Evolutionary conservation across 1,140 invertebrate species (phyloP), one percentile per base, ranked within the genome.

Genomic region (Aphelenchoides fujianensis): DNA sequence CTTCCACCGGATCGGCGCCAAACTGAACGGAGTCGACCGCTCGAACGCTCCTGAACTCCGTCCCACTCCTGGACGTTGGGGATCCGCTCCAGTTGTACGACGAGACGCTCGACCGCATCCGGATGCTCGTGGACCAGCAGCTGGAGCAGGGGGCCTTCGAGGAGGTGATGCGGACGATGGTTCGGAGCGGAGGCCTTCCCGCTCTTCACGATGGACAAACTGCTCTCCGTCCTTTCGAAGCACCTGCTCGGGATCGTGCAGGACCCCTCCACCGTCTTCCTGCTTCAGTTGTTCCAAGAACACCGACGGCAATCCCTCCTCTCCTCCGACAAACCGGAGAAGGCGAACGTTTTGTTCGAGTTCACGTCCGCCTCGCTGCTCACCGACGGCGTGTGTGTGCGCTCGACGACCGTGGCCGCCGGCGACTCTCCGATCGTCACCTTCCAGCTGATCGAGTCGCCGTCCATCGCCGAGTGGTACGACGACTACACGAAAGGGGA

Each of bases 181-280:
- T 95, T 97, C 85, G 94, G 94, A 57, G 97, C 97, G 75, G 91
- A 97, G 84, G 95, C 95, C 0, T 98, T 96, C 82, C 90, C 93
- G 62, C 91, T 91, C 7, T 95, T 94, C 81, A 95, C 93, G 55
- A 86, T 95, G 76, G 93, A 95, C 84, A 94, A 94, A 87, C 88
- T 96, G 19, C 92, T 97, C 12, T 3, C 27, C 32, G 27, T 34
- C 53, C 27, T 66, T 35, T 16, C 16, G 36, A 66, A 66, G 31
- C 53, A 66, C 32, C 31, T 66, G 63, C 37, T 66, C 23, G 36
- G n/a, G n/a, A 36, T 66, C 2, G 12, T 66, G 3, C 63, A 66
- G 53, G 63, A 66, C 32, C 34, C 63, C 1, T 41, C 63, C 1
- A 66, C 63, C 23, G 12, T 36, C 37, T 27, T 66, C 28, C 37